phyloP scores from a whole-genome alignment of 2,797 vertebrate genomes.

The Squalus acanthias region DNA sequence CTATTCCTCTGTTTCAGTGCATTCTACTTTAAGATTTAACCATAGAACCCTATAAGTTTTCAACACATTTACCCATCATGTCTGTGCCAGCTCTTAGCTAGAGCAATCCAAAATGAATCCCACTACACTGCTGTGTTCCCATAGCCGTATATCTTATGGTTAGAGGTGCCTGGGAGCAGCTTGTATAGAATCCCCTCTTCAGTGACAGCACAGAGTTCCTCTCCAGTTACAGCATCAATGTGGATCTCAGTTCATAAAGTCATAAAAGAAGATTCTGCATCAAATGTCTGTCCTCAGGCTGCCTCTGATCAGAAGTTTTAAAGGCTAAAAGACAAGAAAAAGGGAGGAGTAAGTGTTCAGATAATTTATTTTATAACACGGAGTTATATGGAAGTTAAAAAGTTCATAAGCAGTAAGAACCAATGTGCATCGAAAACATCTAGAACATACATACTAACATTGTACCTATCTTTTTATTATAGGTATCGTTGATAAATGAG shows the following conservation, averaged over 20 bases:
- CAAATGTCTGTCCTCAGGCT: not conserved
- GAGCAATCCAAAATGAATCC: not conserved
- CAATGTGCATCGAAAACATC: not conserved
- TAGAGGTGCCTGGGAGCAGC: not conserved
- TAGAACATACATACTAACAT: not conserved
- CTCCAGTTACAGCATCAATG: not conserved
- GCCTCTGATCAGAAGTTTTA: not conserved
- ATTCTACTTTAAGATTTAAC: too few species aligned
- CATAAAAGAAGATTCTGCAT: not conserved
- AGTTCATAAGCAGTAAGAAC: not conserved
- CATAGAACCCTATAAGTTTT: not conserved
- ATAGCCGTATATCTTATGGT: not conserved
- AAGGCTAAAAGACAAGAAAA: not conserved
- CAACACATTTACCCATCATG: not conserved
- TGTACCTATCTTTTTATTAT: not conserved
- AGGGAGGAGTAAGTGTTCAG: not conserved
- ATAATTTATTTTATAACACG: not conserved
- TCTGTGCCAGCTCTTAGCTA: not conserved
- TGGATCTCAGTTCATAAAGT: not conserved
- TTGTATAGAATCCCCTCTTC: not conserved
- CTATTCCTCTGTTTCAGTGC: too few species aligned
- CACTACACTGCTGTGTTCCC: not conserved
- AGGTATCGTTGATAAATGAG: slow-evolving; percentile 10
- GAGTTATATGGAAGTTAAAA: not conserved
- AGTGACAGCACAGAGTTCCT: not conserved